Base-by-base conservation (phyloP, 2,888 invertebrate species). In the Allolobophora icterica region DNA sequence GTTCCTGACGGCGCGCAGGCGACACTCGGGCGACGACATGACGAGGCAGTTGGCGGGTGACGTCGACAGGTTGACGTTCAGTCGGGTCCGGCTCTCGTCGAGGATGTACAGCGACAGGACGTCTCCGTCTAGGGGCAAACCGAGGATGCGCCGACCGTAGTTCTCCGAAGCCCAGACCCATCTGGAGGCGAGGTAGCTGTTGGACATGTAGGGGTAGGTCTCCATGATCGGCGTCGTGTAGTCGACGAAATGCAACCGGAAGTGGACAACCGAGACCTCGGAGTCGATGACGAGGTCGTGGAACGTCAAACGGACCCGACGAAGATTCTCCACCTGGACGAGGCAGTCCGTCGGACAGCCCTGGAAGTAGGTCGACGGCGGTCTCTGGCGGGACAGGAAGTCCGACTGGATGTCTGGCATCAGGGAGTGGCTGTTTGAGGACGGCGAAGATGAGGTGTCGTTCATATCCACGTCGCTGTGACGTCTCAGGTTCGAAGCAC, bases 101-200 rank as follows among this genome's bases (percentile, higher is more conserved):
- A 93, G 90, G 33, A 92, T 91, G 89, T 93, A 93, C 89, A 93
- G 91, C 4, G 93, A 93, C 58, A 93, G 89, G 38, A 93, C 93
- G 89, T 93, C 93, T 24, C 92, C 92, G 90, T 93, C 93, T 21
- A 91, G 89, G 11, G 93, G 93, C 17, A 93, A 90, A 21, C 92
- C 92, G 34, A 93, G 92, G 52, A 93, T 89, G 83, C 92, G 92
- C 11, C 92, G 91, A 38, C 93, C 93, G 58, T 92, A 42, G 35
- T 89, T 89, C 87, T 91, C 91, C 21, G 92, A 91, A 8, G 93
- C 92, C 93, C 93, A 93, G 24, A 93, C 91, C 93, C 93, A 93
- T 84, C 92, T 91, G 42, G 91, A 91, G 35, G 93, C 92, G n/a
- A 84, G 58, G 89, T 91, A 92, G 91, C 91, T 92, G 83, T 92